Base-by-base conservation (phyloP, 2,888 invertebrate species). In the Idaea straminata region DNA sequence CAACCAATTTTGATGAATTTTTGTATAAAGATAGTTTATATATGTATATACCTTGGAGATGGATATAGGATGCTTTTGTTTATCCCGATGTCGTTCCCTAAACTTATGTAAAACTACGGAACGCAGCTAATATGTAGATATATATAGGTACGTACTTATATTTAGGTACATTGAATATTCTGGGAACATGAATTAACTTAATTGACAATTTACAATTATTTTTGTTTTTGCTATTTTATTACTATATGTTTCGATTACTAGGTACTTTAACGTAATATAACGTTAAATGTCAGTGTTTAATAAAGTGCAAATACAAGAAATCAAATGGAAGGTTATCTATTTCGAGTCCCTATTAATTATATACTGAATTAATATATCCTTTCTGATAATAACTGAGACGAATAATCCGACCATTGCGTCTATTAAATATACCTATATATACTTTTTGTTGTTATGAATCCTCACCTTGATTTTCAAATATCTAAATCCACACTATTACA, bases 401-500 rank as follows among this genome's bases (percentile, higher is more conserved):
- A 47, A 4, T 6, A 47, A 47, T 4, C 47, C 47, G 13, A 13
- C 47, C 7, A 7, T 47, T 10, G 47, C 47, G 47, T 13, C 13
- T 7, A 7, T 47, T 47, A 10, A 13, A 13, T 47, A 13, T 47
- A 10, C 13, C 47, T 47, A 47, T 13, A n/a, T n/a, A n/a, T n/a
- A n/a, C n/a, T n/a, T n/a, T n/a, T 13, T 10, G 10, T 47, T 47
- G 47, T 47, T 47, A 13, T 47, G 7, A 13, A 15, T 4, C n/a
- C 63, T 63, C 60, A 63, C 63, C 63, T 47, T 63, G 35, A 15
- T 35, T 10, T 59, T 35, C 15, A 59, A 63, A 25, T 25, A 5
- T 36, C 16, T 16, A 59, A 61, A 59, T 63, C 63, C 63, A 63
- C 59, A 60, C 59, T 34, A 63, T 35, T 38, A 60, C 16, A 15